A percentile compares a stretch with the other conserved stretches of the same genome.
phyloP scores from a whole-genome alignment of 1,140 invertebrate genomes.

The Bombus impatiens region DNA sequence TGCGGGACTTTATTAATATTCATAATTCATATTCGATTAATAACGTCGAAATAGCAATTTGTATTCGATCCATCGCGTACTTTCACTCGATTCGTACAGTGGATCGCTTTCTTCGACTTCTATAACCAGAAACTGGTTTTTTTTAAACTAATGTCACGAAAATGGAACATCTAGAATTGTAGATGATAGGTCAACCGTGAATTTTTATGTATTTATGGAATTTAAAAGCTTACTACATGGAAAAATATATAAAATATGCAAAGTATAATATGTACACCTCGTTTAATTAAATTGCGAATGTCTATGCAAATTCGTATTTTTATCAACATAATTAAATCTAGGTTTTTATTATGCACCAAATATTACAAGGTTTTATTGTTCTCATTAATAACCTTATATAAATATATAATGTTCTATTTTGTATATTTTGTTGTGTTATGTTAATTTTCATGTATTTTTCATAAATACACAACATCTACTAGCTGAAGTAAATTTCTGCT shows the following conservation, averaged over 20 bases:
- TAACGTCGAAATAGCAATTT: background rate
- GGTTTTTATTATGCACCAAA: too few relatives aligned
- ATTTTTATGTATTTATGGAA: background rate
- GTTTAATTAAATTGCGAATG: background rate
- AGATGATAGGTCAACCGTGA: background rate
- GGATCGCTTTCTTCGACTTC: slow-evolving; percentile 26
- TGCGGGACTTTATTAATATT: slow-evolving; percentile 29
- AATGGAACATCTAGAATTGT: background rate
- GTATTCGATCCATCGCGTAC: background rate
- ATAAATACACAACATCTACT: too few relatives aligned
- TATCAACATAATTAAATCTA: background rate
- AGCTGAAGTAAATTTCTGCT: too few relatives aligned
- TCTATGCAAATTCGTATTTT: background rate
- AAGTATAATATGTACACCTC: too few relatives aligned
- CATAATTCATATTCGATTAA: background rate
- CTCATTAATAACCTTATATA: too few relatives aligned
- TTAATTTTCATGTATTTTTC: too few relatives aligned
- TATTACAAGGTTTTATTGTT: too few relatives aligned
- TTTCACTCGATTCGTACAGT: slow-evolving; percentile 14
- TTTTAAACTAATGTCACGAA: background rate
- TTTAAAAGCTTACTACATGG: too few relatives aligned
- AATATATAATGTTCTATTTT: too few relatives aligned
- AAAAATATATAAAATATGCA: too few relatives aligned
- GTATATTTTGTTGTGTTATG: too few relatives aligned
- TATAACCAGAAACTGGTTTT: background rate